Conservation (phyloP, 2,888 invertebrate species). For the Ophion costatus region DNA sequence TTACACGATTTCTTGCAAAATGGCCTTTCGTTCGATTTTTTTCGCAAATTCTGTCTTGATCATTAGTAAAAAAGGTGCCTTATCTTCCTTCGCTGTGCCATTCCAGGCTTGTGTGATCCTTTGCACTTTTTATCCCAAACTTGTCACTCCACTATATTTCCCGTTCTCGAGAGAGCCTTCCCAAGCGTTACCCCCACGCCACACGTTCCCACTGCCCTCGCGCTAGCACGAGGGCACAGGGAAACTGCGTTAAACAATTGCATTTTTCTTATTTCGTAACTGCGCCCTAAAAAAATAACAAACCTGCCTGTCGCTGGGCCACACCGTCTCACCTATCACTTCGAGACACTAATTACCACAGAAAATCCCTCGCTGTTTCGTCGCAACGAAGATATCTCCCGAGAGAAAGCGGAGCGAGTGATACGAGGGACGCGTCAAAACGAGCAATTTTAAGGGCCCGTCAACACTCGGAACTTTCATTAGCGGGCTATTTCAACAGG, state of each 20-base stretch:
- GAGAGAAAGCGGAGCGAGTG: neutral
- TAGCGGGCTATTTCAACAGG: conserved; percentile 54
- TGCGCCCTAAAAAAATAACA: neutral
- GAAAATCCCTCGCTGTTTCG: neutral
- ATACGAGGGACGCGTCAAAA: conserved; percentile 20
- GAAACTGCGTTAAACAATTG: neutral
- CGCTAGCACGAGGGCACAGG: neutral
- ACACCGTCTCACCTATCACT: neutral
- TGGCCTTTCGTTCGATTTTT: too few relatives aligned
- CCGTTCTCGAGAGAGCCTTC: too few relatives aligned
- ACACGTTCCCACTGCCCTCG: too few relatives aligned
- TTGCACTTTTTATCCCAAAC: neutral
- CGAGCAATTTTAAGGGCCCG: conserved; percentile 13
- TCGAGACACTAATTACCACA: neutral
- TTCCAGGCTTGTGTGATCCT: too few relatives aligned
- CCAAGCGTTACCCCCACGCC: too few relatives aligned
- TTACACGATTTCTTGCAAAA: too few relatives aligned
- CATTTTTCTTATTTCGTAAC: neutral
- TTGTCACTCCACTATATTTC: too few relatives aligned
- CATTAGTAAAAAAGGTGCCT: too few relatives aligned
- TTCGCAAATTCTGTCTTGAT: too few relatives aligned
- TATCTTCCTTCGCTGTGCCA: too few relatives aligned
- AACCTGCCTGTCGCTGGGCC: neutral
- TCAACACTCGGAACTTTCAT: conserved; percentile 58
- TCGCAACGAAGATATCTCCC: conserved; percentile 2